A percentile compares a stretch with the other conserved stretches of the same genome.
phyloP scores from a whole-genome alignment of 2,888 invertebrate genomes.

The Gisinianus flammeolus region DNA sequence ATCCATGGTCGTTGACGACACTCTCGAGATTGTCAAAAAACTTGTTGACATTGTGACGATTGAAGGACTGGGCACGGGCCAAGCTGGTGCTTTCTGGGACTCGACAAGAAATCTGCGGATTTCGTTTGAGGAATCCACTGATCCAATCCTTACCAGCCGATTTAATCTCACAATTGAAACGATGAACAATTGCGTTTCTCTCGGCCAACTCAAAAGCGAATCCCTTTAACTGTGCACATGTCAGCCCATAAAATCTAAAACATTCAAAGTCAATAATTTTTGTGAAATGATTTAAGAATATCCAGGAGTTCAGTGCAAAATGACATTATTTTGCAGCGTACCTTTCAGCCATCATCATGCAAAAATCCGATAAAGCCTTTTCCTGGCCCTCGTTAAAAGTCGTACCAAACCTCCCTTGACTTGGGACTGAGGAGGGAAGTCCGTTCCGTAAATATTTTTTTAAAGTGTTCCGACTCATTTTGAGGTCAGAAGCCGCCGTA shows the following conservation, averaged over 20 bases:
- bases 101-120: not conserved
- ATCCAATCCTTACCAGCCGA: not conserved
- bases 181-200: not conserved
- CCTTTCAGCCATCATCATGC: no score
- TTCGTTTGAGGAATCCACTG: not conserved
- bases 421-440: no score
- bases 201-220: not conserved
- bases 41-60: not conserved
- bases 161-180: not conserved
- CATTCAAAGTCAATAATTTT: no score
- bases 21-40: not conserved
- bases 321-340: no score
- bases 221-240: not conserved
- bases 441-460: no score
- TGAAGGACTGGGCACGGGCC: not conserved
- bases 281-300: no score
- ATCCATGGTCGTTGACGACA: not conserved
- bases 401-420: no score
- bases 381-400: no score
- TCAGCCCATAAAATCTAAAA: not conserved
- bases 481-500: not conserved
- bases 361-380: no score
- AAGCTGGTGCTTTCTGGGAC: not conserved
- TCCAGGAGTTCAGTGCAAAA: no score
- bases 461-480: not conserved